A percentile compares a stretch with the other conserved stretches of the same genome.
phyloP scores from a whole-genome alignment of 1,140 invertebrate species.

The Sinella curviseta region DNA sequence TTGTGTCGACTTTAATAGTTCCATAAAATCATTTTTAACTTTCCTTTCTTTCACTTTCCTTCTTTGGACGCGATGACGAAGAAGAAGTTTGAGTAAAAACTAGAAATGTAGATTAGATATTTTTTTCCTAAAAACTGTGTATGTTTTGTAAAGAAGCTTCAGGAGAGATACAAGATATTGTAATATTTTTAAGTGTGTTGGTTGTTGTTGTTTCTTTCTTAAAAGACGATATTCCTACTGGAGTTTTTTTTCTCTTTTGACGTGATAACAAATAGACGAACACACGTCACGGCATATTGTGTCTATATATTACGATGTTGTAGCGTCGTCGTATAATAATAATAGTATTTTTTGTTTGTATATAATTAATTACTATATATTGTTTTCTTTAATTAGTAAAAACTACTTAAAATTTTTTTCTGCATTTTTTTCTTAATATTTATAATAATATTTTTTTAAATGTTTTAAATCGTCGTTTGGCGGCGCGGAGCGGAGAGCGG shows the following conservation, averaged over 20 bases:
- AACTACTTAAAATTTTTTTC: not conserved
- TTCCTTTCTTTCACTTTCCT: too few species aligned
- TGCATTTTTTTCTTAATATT: not conserved
- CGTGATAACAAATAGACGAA: too few species aligned
- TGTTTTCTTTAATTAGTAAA: not conserved
- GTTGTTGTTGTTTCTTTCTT: not conserved
- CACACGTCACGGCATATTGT: too few species aligned
- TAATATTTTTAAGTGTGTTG: not conserved
- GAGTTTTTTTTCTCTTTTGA: too few species aligned
- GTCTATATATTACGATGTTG: too few species aligned
- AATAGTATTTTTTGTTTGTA: not conserved
- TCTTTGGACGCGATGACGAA: too few species aligned
- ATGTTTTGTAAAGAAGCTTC: not conserved
- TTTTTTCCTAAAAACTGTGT: too few species aligned
- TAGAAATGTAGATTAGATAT: too few species aligned
- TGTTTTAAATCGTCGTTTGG: too few species aligned
- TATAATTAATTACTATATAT: not conserved
- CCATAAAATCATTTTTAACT: too few species aligned
- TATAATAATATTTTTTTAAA: not conserved
- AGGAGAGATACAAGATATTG: not conserved
- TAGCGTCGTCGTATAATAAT: too few species aligned
- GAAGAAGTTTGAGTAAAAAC: too few species aligned
- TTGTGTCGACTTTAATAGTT: not conserved
- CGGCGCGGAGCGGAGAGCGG: constrained; percentile 8
- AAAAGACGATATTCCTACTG: not conserved